Evolutionary conservation across 1,140 invertebrate species (phyloP).

Genomic region (Parapsyche elsis): DNA sequence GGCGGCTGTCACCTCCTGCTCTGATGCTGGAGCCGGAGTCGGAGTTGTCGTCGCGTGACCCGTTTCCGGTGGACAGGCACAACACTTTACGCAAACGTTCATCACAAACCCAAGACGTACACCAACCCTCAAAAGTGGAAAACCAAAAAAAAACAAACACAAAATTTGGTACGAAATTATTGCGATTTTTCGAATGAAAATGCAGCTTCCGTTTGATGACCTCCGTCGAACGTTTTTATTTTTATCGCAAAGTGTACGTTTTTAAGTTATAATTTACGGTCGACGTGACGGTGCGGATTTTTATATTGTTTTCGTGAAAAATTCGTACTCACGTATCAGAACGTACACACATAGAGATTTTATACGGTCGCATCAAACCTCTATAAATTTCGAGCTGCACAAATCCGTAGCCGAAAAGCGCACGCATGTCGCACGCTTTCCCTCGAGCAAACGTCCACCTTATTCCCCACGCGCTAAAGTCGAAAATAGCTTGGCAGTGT

Average conservation of each 20-base stretch:
- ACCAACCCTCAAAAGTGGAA: neutral
- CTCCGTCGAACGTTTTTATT: no score
- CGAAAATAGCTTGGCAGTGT: neutral
- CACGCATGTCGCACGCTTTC: neutral
- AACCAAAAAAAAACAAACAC: neutral
- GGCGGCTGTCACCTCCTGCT: constrained; percentile 10
- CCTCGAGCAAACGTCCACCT: neutral
- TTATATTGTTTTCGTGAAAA: no score
- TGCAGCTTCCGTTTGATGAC: no score
- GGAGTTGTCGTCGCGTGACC: constrained; percentile 1
- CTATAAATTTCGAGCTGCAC: constrained; percentile 30
- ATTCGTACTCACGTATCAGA: no score
- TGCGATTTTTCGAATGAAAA: no score
- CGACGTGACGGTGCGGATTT: no score
- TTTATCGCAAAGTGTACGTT: no score
- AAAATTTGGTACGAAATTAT: neutral
- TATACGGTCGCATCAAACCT: constrained; percentile 27
- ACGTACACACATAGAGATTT: neutral
- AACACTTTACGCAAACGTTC: no score
- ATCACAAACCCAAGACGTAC: neutral
- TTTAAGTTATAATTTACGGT: no score
- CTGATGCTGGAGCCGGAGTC: neutral
- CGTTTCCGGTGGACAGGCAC: constrained; percentile 4
- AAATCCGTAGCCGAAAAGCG: neutral
- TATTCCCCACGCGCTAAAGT: neutral